Evolutionary conservation across 2,888 invertebrate species (phyloP), one percentile per base, ranked within the genome.

Genomic region (Xylota sylvarum): DNA sequence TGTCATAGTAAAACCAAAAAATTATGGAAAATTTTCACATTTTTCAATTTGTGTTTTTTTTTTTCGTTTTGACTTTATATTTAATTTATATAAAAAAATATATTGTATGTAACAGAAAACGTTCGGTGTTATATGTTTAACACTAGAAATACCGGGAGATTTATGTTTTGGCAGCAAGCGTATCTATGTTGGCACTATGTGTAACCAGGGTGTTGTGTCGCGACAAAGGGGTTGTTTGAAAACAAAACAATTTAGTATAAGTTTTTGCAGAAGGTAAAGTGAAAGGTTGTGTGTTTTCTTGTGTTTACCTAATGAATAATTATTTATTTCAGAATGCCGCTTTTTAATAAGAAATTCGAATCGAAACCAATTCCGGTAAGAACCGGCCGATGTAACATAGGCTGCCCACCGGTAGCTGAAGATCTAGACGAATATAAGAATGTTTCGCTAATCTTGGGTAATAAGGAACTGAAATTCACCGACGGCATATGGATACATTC

Each of bases 311-410:
- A 27, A n/a, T 5, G 55, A 10, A 48, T 30, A 14, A 48, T 55
- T 14, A 32, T 37, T 17, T 10, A 17, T 43, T 43, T 17, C 3
- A 84, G 70, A 64, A 92, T 92, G 92, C 92, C 92, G 23, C 88
- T 92, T 65, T 92, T 92, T 77, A 90, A 91, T 79, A 93, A 91
- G 81, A 92, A 92, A 88, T 92, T 92, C 55, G 92, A 92, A 72
- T 86, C 91, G 5, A 92, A 92, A 60, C 90, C 91, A 0, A 90
- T 91, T 65, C 92, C 92, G 12, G 67, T 88, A 2, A 90, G 92
- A 32, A 74, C 85, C 12, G 88, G 88, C 19, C 90, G 92, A 27
- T 91, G 91, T 37, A 92, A 92, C 67, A 91, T 90, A 55, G 90
- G 90, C 0, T 91, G 90, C 83, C 90, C 92, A 0, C 88, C 90